phyloP scores from a whole-genome alignment of 2,113 vertebrate genomes.

The Ophthalmotilapia sp. region DNA sequence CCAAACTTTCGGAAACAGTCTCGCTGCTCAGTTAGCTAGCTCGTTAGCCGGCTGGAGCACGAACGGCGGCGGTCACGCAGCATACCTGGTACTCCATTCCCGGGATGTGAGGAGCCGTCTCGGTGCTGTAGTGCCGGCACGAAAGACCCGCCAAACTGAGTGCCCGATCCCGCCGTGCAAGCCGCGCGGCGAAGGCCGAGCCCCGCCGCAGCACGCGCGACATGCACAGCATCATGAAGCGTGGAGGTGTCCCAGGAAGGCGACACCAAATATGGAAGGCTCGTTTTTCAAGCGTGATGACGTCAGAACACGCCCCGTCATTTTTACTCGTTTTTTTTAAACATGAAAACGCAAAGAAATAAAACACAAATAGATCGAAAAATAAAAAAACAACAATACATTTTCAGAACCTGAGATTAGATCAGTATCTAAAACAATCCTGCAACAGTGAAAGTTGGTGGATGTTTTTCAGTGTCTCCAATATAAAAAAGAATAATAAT shows the following conservation, averaged over 20 bases:
- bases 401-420: background rate
- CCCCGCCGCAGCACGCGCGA: constrained; percentile 6
- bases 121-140: constrained; percentile 52
- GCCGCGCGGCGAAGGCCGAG: constrained; percentile 2
- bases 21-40: constrained; percentile 5
- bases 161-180: background rate
- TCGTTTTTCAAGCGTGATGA: background rate
- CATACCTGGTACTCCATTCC: constrained; percentile 87
- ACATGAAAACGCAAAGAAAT: background rate
- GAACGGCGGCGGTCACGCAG: accelerated
- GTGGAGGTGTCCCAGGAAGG: background rate
- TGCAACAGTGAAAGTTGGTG: background rate
- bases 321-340: background rate
- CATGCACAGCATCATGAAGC: constrained; percentile 38
- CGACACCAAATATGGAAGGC: constrained; percentile 44
- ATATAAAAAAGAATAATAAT: background rate
- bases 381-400: background rate
- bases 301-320: constrained; percentile 5
- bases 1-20: background rate
- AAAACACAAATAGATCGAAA: background rate
- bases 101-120: constrained; percentile 67
- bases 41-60: background rate
- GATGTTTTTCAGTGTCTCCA: background rate
- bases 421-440: background rate
- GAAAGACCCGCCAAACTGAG: background rate